These are phyloP conservation scores for Panopea generosa DNA, from an alignment of 2,888 invertebrate species.

Conservation along the genomic window DNA sequence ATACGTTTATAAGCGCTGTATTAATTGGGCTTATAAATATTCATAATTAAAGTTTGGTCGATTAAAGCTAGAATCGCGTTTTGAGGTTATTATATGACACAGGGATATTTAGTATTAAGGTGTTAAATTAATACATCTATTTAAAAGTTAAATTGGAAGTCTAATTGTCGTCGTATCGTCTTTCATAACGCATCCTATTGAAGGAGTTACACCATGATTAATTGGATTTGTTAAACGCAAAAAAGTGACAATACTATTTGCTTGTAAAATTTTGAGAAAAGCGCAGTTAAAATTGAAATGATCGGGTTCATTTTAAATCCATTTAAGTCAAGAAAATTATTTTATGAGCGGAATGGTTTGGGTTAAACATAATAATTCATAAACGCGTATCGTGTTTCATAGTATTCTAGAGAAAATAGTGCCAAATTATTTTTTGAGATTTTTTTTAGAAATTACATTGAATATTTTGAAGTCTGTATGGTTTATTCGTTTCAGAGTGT, in stretches of 20 bases:
- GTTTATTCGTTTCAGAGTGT: too few relatives aligned
- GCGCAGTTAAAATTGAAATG: conserved; percentile 27
- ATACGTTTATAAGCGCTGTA: conserved; percentile 41
- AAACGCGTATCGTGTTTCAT: too few relatives aligned
- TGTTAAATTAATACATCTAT: conserved; percentile 21
- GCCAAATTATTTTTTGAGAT: too few relatives aligned
- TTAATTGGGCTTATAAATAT: conserved; percentile 53
- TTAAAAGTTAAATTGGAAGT: conserved; percentile 12
- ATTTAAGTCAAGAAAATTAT: conserved; percentile 18
- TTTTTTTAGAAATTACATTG: too few relatives aligned
- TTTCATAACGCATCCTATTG: conserved; percentile 10
- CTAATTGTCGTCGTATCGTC: conserved; percentile 16
- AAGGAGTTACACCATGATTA: conserved; percentile 28
- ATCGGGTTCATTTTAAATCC: neutral
- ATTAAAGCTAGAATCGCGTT: conserved; percentile 36
- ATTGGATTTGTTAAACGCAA: conserved; percentile 16
- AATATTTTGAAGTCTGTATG: too few relatives aligned
- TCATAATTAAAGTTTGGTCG: conserved; percentile 47
- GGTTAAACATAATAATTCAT: too few relatives aligned
- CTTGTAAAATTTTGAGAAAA: conserved; percentile 43
- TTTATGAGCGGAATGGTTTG: neutral
- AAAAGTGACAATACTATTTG: conserved; percentile 12
- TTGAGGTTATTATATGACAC: conserved; percentile 42
- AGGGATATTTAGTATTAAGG: conserved; percentile 25
- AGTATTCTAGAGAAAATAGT: too few relatives aligned